phyloP scores from a whole-genome alignment of 1,140 invertebrate species.

The Frieseomelitta varia region DNA sequence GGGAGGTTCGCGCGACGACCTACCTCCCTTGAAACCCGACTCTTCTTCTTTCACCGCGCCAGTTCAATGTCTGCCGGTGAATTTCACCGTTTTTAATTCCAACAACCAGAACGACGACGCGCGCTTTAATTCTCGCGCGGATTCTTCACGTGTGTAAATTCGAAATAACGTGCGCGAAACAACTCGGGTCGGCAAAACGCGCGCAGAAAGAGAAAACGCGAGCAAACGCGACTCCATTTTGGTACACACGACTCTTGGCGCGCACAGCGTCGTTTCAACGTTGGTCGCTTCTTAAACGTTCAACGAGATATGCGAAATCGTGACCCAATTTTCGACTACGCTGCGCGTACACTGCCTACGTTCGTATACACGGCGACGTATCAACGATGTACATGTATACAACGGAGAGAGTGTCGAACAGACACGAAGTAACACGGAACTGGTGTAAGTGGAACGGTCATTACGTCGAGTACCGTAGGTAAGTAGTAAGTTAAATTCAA shows the following conservation, averaged over 20 bases:
- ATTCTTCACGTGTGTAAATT: background rate
- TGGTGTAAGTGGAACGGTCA: constrained; percentile 54
- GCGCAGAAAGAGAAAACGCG: background rate
- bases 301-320: constrained; percentile 42
- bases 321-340: constrained; percentile 51
- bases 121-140: background rate
- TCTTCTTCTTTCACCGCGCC: no score
- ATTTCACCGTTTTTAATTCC: background rate
- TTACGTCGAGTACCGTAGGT: constrained; percentile 36
- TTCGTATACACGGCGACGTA: constrained; percentile 1
- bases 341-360: background rate
- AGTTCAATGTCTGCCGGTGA: background rate
- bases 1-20: background rate
- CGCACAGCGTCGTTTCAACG: constrained; percentile 11
- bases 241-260: background rate
- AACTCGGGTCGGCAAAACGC: background rate
- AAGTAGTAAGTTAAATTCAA: constrained; percentile 58
- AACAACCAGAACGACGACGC: background rate
- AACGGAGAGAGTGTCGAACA: constrained; percentile 12
- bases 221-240: background rate
- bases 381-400: constrained; percentile 27
- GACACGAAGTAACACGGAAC: constrained; percentile 47
- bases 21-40: background rate
- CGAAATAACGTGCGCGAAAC: background rate
- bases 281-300: constrained; percentile 16